Base-by-base conservation (phyloP, 53 echinoderm and acorn worm species). In the Astropecten irregularis region DNA sequence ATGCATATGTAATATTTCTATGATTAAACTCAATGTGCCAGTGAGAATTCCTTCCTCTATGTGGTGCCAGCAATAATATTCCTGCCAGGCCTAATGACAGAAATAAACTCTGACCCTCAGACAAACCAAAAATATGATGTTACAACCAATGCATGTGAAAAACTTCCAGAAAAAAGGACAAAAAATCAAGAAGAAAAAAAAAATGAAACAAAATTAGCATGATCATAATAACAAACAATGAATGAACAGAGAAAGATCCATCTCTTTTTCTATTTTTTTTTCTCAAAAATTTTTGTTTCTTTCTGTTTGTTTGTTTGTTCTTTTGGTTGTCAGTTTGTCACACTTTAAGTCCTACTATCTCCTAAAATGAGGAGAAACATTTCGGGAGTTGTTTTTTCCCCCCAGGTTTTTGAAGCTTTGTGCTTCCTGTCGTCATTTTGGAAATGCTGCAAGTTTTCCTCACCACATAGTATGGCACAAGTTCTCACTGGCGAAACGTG, bases 241-340 rank as follows among this genome's bases (percentile, higher is more conserved):
- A 32, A 61, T 60, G 79, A 79, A 79, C 79, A 79, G 11, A 62
- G 79, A 79, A 79, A 47, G 79, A 77, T 61, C 79, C 62, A 13
- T 79, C 79, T 79, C 79, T 62, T 76, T 71, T 56, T 56, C 79
- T 20, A 61, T 37, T 5, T 58, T 30, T 33, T 62, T 48, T 47
- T 40, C 79, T 48, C 42, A 23, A 68, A 61, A 49, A 44, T 42
- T 42, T 2, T 46, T 9, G 30, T 29, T 79, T 44, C 71, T 57
- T 76, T 76, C 40, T 76, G 76, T n/a, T n/a, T n/a, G n/a, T n/a
- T n/a, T n/a, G n/a, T n/a, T 16, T 71, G 50, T 51, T 33, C 0
- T 49, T n/a, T 49, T 20, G 9, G 30, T 51, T 32, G 31, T 32
- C 10, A 28, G 22, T 47, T 29, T 46, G 11, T 29, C 46, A 25